Percentiles rank a stretch among this genome's conserved stretches.
Evolutionary conservation across 2,888 invertebrate genomes (phyloP).

Genomic region (Hyppa rectilinea): DNA sequence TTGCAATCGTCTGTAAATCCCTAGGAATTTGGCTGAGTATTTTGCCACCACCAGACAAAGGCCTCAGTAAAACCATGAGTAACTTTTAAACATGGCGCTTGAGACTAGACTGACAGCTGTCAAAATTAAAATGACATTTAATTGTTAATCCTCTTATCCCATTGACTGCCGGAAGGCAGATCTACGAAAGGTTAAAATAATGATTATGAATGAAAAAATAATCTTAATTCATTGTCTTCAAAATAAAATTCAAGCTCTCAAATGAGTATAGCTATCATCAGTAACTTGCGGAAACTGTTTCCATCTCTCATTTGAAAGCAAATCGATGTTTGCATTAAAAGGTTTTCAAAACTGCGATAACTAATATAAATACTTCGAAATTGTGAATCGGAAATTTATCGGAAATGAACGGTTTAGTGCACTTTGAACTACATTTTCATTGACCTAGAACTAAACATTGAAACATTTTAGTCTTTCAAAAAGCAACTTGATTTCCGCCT

Average conservation of each 20-base stretch:
- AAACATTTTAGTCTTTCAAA: neutral
- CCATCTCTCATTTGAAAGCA: slow-evolving; percentile 12
- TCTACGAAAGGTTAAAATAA: too few species aligned
- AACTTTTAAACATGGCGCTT: neutral
- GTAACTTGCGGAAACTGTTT: neutral
- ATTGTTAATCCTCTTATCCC: too few species aligned
- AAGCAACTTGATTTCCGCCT: neutral
- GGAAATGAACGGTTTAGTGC: neutral
- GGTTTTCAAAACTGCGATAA: slow-evolving; percentile 17
- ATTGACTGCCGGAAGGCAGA: too few species aligned
- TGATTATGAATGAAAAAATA: neutral
- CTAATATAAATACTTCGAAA: neutral
- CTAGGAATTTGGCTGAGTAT: neutral
- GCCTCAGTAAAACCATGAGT: neutral
- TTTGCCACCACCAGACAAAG: neutral
- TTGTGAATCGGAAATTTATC: slow-evolving; percentile 1
- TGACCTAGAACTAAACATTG: neutral
- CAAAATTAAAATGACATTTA: neutral
- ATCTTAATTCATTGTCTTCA: neutral
- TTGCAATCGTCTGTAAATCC: neutral
- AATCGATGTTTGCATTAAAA: slow-evolving; percentile 10
- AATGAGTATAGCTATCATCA: too few species aligned
- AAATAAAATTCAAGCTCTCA: neutral
- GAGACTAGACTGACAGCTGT: neutral
- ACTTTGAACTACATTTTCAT: neutral